Evolutionary conservation across 2,113 vertebrate genomes (phyloP).

Genomic region (Fregetta grallaria): DNA sequence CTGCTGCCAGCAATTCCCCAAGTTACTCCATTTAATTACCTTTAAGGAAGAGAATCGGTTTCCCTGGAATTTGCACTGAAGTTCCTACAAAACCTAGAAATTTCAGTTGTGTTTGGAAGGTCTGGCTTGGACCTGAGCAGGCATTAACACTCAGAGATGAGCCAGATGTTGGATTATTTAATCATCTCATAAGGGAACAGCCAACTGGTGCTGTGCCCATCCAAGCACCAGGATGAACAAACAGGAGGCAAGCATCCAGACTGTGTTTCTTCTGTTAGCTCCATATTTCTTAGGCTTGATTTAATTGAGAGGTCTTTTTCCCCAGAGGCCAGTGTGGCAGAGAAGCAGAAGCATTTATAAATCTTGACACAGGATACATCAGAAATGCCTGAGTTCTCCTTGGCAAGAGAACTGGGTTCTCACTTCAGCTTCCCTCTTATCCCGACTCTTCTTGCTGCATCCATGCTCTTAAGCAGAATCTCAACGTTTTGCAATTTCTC

Average conservation of each 20-base stretch:
- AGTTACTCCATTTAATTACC: not conserved
- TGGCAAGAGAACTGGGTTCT: not conserved
- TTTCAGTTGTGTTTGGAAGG: not conserved
- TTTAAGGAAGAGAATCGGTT: not conserved
- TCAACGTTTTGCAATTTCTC: not conserved
- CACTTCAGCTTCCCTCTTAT: not conserved
- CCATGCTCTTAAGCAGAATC: not conserved
- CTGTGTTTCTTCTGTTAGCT: conserved; percentile 1
- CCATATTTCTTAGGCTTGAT: conserved; percentile 7
- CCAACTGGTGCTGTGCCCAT: conserved; percentile 20
- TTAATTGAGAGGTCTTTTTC: not conserved
- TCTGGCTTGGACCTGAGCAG: not conserved
- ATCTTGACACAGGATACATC: not conserved
- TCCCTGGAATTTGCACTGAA: not conserved
- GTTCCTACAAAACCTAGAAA: not conserved
- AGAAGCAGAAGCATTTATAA: not conserved
- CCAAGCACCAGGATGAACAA: conserved; percentile 1
- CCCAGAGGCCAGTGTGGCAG: not conserved
- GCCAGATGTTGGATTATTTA: conserved; percentile 8
- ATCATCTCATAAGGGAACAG: not conserved
- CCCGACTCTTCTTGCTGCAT: not conserved
- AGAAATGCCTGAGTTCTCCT: not conserved
- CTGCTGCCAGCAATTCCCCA: not conserved
- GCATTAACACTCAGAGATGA: not conserved
- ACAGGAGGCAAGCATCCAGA: conserved; percentile 8